Percentiles rank a stretch among this genome's conserved stretches.
Conservation (phyloP, 2,888 invertebrate genomes). For the Ornithoptera alexandrae region DNA sequence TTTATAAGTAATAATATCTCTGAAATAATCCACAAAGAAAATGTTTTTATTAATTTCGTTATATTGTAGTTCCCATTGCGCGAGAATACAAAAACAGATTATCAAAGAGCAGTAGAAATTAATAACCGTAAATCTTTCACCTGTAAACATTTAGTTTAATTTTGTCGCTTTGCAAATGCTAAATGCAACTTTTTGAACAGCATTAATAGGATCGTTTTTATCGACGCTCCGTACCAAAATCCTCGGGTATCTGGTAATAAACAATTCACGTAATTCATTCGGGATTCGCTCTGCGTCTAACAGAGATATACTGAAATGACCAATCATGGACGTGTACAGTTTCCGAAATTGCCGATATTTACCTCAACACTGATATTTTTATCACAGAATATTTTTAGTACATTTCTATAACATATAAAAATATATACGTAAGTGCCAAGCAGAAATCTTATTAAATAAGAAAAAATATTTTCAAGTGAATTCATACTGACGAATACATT, state of each 20-base stretch:
- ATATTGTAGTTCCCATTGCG: not conserved
- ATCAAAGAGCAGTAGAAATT: not conserved
- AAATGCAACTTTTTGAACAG: not conserved
- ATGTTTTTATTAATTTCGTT: not conserved
- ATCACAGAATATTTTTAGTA: constrained; percentile 41
- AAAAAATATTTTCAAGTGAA: too few relatives aligned
- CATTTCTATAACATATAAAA: not conserved
- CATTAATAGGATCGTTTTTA: constrained; percentile 42
- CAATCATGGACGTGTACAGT: constrained; percentile 70
- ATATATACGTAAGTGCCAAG: not conserved
- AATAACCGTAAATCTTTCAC: not conserved
- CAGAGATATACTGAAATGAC: constrained; percentile 77
- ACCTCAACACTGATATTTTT: constrained; percentile 44
- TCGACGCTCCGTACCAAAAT: constrained; percentile 45
- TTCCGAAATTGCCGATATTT: constrained; percentile 54
- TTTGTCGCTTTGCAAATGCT: not conserved
- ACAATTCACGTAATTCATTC: constrained; percentile 69
- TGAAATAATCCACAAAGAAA: not conserved
- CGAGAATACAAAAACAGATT: not conserved
- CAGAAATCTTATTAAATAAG: not conserved
- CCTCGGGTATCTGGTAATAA: constrained; percentile 53
- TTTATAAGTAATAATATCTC: not conserved
- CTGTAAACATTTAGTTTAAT: not conserved
- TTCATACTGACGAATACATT: too few relatives aligned
- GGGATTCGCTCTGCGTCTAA: constrained; percentile 65